Percentiles rank a stretch among this genome's conserved stretches.
phyloP scores from a whole-genome alignment of 2,888 invertebrate species.

The Hoplodrina blanda region DNA sequence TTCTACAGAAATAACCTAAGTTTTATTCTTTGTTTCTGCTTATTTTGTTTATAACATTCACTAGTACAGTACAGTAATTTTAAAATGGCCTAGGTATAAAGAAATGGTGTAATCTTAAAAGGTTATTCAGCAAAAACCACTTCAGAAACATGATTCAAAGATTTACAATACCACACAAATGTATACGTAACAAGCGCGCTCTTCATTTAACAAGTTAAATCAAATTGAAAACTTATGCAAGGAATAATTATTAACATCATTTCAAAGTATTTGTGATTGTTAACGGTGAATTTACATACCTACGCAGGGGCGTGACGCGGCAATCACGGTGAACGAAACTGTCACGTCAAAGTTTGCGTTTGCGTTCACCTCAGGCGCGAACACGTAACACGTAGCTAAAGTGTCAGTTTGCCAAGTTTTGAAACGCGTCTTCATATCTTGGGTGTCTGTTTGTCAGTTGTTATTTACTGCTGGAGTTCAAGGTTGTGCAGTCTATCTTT shows the following conservation, averaged over 20 bases:
- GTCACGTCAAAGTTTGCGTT: constrained; percentile 60
- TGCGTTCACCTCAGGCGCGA: constrained; percentile 55
- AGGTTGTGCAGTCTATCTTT: constrained; percentile 11
- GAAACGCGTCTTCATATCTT: constrained; percentile 59
- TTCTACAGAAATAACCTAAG: too few relatives aligned
- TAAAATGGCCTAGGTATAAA: too few relatives aligned
- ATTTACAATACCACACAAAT: constrained; percentile 26
- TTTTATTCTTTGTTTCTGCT: too few relatives aligned
- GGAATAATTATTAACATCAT: constrained; percentile 49
- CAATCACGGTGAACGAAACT: constrained; percentile 57
- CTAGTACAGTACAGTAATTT: too few relatives aligned
- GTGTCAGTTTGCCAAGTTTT: constrained; percentile 61
- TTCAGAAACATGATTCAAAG: not conserved
- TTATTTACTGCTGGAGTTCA: constrained; percentile 44
- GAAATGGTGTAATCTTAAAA: too few relatives aligned
- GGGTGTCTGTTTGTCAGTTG: constrained; percentile 52
- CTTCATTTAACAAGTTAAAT: constrained; percentile 45
- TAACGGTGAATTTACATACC: constrained; percentile 60
- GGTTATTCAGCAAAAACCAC: too few relatives aligned
- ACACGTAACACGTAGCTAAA: constrained; percentile 53
- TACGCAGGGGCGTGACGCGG: constrained; percentile 35
- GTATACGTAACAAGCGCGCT: constrained; percentile 28
- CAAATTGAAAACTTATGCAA: constrained; percentile 45
- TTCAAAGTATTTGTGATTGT: constrained; percentile 62
- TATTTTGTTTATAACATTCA: too few relatives aligned